Evolutionary conservation across 92 coral and sea anemone species (phyloP).

Genomic region (Galaxea fascicularis): DNA sequence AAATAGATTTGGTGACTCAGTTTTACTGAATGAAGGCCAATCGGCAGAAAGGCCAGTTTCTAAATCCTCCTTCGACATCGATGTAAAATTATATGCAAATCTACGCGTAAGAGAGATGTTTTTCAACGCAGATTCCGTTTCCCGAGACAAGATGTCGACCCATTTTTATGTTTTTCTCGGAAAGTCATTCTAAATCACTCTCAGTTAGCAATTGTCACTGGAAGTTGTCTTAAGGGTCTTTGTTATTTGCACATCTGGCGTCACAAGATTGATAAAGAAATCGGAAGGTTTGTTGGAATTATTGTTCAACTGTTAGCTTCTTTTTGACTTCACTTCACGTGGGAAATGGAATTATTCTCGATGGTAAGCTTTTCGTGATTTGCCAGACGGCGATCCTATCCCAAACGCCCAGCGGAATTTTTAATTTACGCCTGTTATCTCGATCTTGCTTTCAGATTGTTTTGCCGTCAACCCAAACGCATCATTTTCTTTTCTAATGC

Average conservation of each 20-base stretch:
- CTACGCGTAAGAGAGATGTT: not conserved
- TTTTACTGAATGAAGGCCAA: no score
- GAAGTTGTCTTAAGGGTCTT: not conserved
- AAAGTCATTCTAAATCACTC: not conserved
- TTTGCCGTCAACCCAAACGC: conserved; percentile 9
- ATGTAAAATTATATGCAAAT: conserved; percentile 29
- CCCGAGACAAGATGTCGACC: not conserved
- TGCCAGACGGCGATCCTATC: not conserved
- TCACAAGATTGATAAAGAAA: not conserved
- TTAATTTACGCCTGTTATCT: conserved; percentile 12
- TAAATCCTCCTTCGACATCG: not conserved
- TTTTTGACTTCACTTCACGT: not conserved
- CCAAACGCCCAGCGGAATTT: not conserved
- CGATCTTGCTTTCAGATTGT: conserved; percentile 13
- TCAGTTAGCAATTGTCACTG: not conserved
- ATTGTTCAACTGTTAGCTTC: not conserved
- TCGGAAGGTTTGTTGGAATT: not conserved
- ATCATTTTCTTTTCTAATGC: conserved; percentile 30
- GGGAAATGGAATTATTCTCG: not conserved
- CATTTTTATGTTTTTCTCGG: not conserved
- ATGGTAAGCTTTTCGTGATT: no score
- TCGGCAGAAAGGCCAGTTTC: not conserved
- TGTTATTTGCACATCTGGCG: not conserved
- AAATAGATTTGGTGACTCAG: not conserved
- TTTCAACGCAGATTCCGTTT: not conserved